phyloP scores from a whole-genome alignment of 2,113 vertebrate genomes.

The Lutjanus erythropterus region DNA sequence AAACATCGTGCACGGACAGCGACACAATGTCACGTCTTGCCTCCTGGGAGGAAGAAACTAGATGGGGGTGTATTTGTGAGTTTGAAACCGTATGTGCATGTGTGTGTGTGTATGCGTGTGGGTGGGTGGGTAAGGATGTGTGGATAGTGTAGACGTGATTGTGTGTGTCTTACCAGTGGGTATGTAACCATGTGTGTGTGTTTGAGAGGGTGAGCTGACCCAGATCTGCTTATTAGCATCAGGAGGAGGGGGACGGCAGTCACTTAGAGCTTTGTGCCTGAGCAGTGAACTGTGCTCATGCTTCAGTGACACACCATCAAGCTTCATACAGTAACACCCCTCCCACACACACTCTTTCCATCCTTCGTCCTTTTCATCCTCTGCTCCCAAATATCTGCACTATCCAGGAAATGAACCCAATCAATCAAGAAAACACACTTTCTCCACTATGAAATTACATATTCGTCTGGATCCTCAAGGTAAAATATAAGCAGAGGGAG shows the following conservation, averaged over 20 bases:
- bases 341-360: conserved; percentile 20
- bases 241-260: conserved; percentile 71
- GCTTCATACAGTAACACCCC: conserved; percentile 68
- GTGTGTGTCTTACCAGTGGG: conserved; percentile 45
- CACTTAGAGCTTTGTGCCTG: conserved; percentile 83
- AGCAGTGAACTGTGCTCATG: conserved; percentile 82
- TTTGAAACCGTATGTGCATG: conserved; percentile 34
- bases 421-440: background rate
- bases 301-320: conserved; percentile 77
- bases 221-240: conserved; percentile 84
- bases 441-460: background rate
- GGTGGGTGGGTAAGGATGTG: conserved; percentile 24
- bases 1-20: conserved; percentile 51
- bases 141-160: background rate
- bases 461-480: background rate
- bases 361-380: conserved; percentile 26
- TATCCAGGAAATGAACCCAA: conserved; percentile 50
- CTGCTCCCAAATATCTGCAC: conserved; percentile 31
- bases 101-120: conserved; percentile 27
- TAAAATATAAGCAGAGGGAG: background rate
- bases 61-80: conserved; percentile 27
- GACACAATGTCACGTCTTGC: conserved; percentile 71
- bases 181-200: conserved; percentile 34
- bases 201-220: conserved; percentile 77
- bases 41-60: conserved; percentile 49